Percentiles rank a stretch among this genome's conserved stretches.
phyloP scores from a whole-genome alignment of 2,797 vertebrate species.

The Aldrovandia affinis region DNA sequence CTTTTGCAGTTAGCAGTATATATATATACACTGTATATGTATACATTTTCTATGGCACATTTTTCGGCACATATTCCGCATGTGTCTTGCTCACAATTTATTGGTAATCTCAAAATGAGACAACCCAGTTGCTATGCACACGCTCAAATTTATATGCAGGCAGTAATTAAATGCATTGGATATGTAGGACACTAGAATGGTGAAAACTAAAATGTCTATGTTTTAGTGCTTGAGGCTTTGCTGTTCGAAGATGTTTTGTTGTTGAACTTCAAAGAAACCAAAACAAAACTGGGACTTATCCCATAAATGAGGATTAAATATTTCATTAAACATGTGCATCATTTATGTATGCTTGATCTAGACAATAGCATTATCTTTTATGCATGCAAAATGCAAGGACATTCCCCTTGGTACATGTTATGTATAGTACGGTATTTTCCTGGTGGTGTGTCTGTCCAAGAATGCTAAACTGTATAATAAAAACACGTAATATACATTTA shows the following conservation, averaged over 20 bases:
- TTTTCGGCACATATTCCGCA: background rate
- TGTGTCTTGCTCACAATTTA: background rate
- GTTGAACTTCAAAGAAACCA: conserved; percentile 20
- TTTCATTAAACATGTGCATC: conserved; percentile 22
- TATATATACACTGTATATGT: too few species aligned
- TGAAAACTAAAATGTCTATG: background rate
- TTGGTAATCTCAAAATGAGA: background rate
- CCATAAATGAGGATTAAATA: conserved; percentile 11
- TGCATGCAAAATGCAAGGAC: conserved; percentile 2
- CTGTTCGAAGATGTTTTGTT: conserved; percentile 15
- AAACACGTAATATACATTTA: background rate
- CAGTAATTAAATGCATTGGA: background rate
- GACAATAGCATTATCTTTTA: conserved; percentile 17
- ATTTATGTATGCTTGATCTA: conserved; percentile 7
- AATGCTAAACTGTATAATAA: background rate
- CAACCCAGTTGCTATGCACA: conserved; percentile 18
- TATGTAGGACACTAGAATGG: background rate
- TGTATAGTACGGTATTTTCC: background rate
- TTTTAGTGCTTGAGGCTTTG: background rate
- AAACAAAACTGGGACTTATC: conserved; percentile 23
- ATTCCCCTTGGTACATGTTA: background rate
- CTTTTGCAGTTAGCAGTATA: too few species aligned
- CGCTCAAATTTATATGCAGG: background rate
- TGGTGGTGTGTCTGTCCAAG: background rate
- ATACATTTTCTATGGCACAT: background rate